Percentiles rank a stretch among this genome's conserved stretches.
These are phyloP conservation scores for Anoplopoma fimbria DNA, from an alignment of 2,113 vertebrate species.

Conservation along the genomic window DNA sequence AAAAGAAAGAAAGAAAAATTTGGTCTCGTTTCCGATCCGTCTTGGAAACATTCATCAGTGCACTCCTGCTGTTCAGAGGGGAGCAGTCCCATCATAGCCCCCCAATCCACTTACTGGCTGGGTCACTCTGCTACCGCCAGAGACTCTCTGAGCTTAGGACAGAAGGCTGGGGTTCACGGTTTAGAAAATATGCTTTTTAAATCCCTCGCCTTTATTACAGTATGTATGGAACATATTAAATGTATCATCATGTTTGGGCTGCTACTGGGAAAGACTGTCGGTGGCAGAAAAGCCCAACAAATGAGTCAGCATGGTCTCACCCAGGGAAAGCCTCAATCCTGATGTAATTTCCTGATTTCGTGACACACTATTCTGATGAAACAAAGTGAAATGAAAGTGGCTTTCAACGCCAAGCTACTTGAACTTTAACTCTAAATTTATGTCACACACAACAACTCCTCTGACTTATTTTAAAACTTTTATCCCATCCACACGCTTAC, in stretches of 20 bases:
- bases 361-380: constrained; percentile 68
- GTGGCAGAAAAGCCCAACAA: constrained; percentile 9
- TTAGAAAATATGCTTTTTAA: constrained; percentile 19
- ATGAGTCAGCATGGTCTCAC: constrained; percentile 51
- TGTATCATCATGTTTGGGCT: constrained; percentile 24
- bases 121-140: constrained; percentile 42
- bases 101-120: constrained; percentile 30
- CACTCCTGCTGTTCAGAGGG: constrained; percentile 72
- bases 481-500: not conserved
- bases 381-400: constrained; percentile 53
- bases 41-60: constrained; percentile 80
- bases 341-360: constrained; percentile 63
- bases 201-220: not conserved
- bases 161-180: not conserved
- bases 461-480: not conserved
- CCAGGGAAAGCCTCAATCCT: constrained; percentile 56
- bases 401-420: not conserved
- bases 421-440: not conserved
- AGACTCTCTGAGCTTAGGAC: constrained; percentile 14
- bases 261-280: constrained; percentile 41
- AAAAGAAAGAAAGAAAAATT: constrained; percentile 80
- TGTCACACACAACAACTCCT: not conserved
- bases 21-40: constrained; percentile 82
- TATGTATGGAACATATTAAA: not conserved
- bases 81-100: constrained; percentile 35